These are phyloP conservation scores for Chymomyza amoena DNA, from an alignment of 2,888 invertebrate genomes.

Conservation along the genomic window DNA sequence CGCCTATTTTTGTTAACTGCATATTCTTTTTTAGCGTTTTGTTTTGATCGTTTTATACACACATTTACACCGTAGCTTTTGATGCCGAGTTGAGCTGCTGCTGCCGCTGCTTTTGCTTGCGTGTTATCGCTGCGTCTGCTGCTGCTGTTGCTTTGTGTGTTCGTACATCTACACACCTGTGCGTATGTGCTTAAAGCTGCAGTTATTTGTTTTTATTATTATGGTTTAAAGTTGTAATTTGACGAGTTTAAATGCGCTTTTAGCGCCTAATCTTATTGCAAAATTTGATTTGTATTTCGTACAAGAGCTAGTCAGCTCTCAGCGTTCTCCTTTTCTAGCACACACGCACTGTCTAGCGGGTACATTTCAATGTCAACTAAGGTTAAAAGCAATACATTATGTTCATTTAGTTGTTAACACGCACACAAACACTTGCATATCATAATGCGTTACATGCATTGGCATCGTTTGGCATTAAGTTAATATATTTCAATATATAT, in stretches of 20 bases:
- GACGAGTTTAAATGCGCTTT: conserved; percentile 18
- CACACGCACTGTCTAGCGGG: conserved; percentile 60
- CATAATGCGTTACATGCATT: conserved; percentile 35
- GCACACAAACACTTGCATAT: conserved; percentile 45
- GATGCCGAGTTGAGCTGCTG: conserved; percentile 9
- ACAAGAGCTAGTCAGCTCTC: background rate
- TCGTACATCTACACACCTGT: conserved; percentile 19
- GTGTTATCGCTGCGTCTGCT: background rate
- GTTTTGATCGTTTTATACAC: conserved; percentile 48
- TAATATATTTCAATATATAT: conserved; percentile 37
- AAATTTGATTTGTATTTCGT: background rate
- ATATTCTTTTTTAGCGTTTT: conserved; percentile 30
- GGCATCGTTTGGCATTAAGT: conserved; percentile 40
- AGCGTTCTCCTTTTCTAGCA: conserved; percentile 47
- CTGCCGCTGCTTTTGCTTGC: background rate
- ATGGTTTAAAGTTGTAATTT: background rate
- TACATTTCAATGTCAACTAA: conserved; percentile 79
- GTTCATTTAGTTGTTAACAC: conserved; percentile 27
- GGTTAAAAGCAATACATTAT: conserved; percentile 74
- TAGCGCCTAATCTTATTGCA: conserved; percentile 3
- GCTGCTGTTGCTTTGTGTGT: conserved; percentile 30
- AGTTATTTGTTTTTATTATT: conserved; percentile 20
- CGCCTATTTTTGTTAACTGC: background rate
- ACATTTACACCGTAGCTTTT: conserved; percentile 28
- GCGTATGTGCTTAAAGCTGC: conserved; percentile 10